Percentiles rank a stretch among this genome's conserved stretches.
Conservation (phyloP, 2,797 vertebrate species). For the Sebastes goodei region DNA sequence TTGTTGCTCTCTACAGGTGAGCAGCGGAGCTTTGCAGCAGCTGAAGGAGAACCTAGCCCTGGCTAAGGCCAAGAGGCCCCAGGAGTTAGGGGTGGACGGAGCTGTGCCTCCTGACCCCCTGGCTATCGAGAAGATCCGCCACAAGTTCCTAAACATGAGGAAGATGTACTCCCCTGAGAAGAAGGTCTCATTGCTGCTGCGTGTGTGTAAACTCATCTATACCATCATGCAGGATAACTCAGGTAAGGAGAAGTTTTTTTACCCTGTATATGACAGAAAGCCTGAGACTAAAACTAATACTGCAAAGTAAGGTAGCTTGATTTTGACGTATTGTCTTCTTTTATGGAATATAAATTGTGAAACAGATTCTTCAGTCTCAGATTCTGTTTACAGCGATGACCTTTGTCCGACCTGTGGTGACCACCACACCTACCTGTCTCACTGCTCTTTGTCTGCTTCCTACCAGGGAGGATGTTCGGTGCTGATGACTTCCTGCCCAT, state of each 20-base stretch:
- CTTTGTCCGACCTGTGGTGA: background rate
- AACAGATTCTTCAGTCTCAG: background rate
- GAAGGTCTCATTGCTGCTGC: constrained; percentile 93
- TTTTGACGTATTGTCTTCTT: background rate
- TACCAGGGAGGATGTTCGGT: constrained; percentile 93
- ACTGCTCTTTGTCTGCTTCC: constrained; percentile 20
- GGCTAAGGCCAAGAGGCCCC: constrained; percentile 89
- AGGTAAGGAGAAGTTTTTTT: constrained; percentile 77
- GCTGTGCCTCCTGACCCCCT: constrained; percentile 90
- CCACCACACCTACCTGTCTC: constrained; percentile 15
- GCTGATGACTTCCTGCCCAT: constrained; percentile 98
- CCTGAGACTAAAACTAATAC: background rate
- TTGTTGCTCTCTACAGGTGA: constrained; percentile 73
- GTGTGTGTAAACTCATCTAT: constrained; percentile 97
- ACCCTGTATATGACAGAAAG: background rate
- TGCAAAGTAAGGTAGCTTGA: too few species aligned
- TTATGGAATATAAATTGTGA: background rate
- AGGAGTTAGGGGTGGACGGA: constrained; percentile 92
- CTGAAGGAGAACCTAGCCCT: constrained; percentile 93
- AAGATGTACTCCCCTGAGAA: constrained; percentile 98
- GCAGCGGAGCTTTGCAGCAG: constrained; percentile 90
- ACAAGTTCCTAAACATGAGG: constrained; percentile 94
- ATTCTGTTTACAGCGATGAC: background rate
- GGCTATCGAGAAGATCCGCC: constrained; percentile 94
- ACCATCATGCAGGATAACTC: constrained; percentile 98